Conservation (phyloP, 2,797 vertebrate genomes). For the Merluccius polli region DNA sequence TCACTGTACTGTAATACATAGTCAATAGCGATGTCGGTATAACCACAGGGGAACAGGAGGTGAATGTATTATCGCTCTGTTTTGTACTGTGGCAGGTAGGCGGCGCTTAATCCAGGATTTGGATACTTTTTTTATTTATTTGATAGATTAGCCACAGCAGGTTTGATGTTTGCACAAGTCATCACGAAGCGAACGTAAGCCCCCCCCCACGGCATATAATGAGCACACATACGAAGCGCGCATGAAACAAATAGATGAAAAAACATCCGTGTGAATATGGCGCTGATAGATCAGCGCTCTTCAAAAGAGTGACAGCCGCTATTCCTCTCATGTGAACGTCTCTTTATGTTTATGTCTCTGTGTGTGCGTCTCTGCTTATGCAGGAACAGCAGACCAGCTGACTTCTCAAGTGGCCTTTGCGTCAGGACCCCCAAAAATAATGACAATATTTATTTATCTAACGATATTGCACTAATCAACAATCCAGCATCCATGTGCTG, state of each 20-base stretch:
- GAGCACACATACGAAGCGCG: not conserved
- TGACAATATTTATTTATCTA: no score
- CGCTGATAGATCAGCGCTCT: no score
- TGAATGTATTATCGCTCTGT: not conserved
- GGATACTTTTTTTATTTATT: not conserved
- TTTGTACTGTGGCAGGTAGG: not conserved
- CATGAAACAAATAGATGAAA: not conserved
- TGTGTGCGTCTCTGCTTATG: not conserved
- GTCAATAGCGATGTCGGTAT: not conserved
- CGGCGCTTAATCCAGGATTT: not conserved
- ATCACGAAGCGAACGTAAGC: not conserved
- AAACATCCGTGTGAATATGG: no score
- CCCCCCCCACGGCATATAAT: not conserved
- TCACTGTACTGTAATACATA: not conserved
- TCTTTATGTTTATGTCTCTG: not conserved
- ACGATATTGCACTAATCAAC: no score
- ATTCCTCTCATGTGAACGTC: not conserved
- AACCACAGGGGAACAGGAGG: not conserved
- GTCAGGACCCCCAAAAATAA: no score
- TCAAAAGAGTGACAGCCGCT: not conserved
- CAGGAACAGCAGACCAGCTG: not conserved
- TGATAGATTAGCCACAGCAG: not conserved
- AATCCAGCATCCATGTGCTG: no score
- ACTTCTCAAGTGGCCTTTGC: no score
- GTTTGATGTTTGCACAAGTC: not conserved